phyloP scores from a whole-genome alignment of 1,140 invertebrate genomes.

The Chymomyza costata region DNA sequence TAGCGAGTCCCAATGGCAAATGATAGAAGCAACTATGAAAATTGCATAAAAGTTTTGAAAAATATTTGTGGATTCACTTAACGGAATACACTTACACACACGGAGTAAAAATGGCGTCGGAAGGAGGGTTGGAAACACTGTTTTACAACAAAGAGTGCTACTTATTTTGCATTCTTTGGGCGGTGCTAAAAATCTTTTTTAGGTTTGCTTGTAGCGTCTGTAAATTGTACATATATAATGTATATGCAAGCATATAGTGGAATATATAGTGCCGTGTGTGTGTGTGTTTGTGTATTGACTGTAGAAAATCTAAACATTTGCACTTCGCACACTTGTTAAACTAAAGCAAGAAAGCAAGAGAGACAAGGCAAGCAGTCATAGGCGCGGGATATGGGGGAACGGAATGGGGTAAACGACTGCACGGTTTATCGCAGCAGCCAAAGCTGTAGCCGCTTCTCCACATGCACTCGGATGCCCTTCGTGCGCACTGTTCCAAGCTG shows the following conservation, averaged over 20 bases:
- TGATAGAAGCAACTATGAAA: too few relatives aligned
- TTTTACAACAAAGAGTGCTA: too few relatives aligned
- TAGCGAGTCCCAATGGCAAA: too few relatives aligned
- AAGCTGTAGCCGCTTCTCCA: slow-evolving; percentile 29
- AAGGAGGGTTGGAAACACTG: too few relatives aligned
- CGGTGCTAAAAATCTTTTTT: slow-evolving; percentile 2
- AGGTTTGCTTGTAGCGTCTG: slow-evolving; percentile 15
- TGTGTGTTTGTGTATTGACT: slow-evolving; percentile 19
- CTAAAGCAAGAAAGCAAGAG: slow-evolving; percentile 25
- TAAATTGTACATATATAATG: not conserved
- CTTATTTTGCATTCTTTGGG: not conserved
- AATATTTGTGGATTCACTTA: not conserved
- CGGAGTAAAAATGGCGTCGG: not conserved
- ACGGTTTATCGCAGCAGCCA: slow-evolving; percentile 59
- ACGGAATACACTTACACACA: not conserved
- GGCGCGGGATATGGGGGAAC: not conserved
- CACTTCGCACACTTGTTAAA: slow-evolving; percentile 55
- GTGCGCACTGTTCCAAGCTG: slow-evolving; percentile 3
- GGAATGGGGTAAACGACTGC: slow-evolving; percentile 23
- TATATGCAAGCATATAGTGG: slow-evolving; percentile 3
- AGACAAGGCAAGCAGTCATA: not conserved
- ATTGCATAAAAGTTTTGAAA: not conserved
- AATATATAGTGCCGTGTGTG: slow-evolving; percentile 5
- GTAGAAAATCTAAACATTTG: slow-evolving; percentile 53
- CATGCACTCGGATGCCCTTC: slow-evolving; percentile 52